Percentiles rank a stretch among this genome's conserved stretches.
Evolutionary conservation across 2,888 invertebrate species (phyloP).

Genomic region (Ochropleura plecta): DNA sequence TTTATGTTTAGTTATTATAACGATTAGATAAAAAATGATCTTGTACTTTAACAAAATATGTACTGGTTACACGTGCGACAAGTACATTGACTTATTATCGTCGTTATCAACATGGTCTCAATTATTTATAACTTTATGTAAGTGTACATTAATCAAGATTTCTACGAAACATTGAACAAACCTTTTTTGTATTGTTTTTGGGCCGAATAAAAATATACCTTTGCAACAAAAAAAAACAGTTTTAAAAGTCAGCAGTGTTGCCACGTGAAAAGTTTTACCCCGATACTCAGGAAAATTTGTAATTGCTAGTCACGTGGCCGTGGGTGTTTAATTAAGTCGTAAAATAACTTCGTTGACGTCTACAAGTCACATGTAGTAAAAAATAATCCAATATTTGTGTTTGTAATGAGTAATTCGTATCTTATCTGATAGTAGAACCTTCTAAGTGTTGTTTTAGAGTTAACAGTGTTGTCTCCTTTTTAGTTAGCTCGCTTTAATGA

Average conservation of each 20-base stretch:
- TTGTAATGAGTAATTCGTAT: conserved; percentile 2
- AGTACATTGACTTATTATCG: conserved; percentile 9
- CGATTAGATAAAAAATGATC: conserved; percentile 23
- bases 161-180: neutral
- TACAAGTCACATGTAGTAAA: neutral
- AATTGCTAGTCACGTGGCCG: neutral
- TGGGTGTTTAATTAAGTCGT: neutral
- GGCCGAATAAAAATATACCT: neutral
- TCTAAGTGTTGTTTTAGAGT: neutral
- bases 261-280: conserved; percentile 5
- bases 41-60: neutral
- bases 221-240: neutral
- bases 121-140: neutral
- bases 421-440: conserved; percentile 16
- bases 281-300: neutral
- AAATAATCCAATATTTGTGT: conserved; percentile 20
- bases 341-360: neutral
- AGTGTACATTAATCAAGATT: neutral
- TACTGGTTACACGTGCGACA: neutral
- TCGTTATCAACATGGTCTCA: neutral
- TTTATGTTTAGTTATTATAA: conserved; percentile 8
- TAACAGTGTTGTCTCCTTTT: neutral
- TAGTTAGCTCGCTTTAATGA: neutral
- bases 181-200: neutral
- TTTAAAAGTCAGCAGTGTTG: neutral